A percentile compares a stretch with the other conserved stretches of the same genome.
Conservation (phyloP, 2,888 invertebrate genomes). For the Pegoplata infirma region DNA sequence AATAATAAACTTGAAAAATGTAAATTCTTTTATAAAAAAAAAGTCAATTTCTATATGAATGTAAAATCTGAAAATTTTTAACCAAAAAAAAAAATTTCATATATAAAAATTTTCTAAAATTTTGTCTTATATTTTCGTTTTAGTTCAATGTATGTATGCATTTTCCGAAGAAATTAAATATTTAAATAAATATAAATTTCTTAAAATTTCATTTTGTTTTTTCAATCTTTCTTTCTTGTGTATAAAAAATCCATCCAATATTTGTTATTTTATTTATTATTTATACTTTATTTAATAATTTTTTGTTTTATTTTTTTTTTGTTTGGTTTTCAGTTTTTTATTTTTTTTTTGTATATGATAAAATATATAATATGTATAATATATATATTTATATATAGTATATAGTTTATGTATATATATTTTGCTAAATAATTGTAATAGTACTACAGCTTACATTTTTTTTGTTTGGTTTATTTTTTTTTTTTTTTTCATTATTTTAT, state of each 20-base stretch:
- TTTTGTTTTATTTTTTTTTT: constrained; percentile 60
- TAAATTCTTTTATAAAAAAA: no score
- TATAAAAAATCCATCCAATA: constrained; percentile 56
- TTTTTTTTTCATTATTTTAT: no score
- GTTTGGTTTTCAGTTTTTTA: no score
- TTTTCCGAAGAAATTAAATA: no score
- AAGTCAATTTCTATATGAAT: no score
- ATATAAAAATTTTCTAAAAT: no score
- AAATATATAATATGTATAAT: constrained; percentile 52
- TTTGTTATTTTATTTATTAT: constrained; percentile 34
- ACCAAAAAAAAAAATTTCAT: no score
- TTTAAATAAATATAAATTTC: no score
- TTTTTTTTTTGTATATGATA: constrained; percentile 61
- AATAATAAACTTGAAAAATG: no score
- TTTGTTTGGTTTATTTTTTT: constrained; percentile 25
- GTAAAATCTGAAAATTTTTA: no score
- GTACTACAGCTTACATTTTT: constrained; percentile 61
- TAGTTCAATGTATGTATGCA: no score
- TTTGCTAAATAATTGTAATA: constrained; percentile 65
- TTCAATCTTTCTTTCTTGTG: constrained; percentile 21
- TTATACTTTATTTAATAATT: constrained; percentile 61
- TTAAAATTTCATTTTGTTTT: constrained; percentile 4
- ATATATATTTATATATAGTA: constrained; percentile 53
- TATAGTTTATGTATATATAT: constrained; percentile 60
- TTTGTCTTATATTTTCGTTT: no score